Evolutionary conservation across 2,888 invertebrate species (phyloP).

Genomic region (Torymus auratus): DNA sequence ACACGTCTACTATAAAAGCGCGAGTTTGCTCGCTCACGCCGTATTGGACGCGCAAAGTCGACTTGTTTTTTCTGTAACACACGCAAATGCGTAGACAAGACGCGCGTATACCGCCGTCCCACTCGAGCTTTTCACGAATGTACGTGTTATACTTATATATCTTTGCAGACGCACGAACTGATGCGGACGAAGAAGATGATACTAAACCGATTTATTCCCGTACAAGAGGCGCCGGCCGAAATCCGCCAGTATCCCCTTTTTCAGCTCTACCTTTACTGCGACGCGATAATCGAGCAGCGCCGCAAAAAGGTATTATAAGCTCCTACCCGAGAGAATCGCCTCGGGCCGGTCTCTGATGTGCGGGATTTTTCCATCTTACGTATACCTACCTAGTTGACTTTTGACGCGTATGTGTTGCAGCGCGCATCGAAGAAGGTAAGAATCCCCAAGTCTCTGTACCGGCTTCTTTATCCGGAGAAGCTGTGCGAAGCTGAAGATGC

Average conservation of each 20-base stretch:
- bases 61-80: too few species aligned
- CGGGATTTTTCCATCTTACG: too few species aligned
- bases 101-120: too few species aligned
- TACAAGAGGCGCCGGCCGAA: conserved; percentile 83
- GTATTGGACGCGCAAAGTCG: too few species aligned
- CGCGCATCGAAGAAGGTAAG: conserved; percentile 62
- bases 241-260: conserved; percentile 84
- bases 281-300: conserved; percentile 66
- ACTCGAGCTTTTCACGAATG: too few species aligned
- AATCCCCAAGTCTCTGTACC: conserved; percentile 64
- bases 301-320: conserved; percentile 63
- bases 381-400: too few species aligned
- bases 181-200: conserved; percentile 84
- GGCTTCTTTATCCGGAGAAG: conserved; percentile 65
- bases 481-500: conserved; percentile 51
- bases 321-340: neutral
- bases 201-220: conserved; percentile 82
- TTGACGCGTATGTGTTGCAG: conserved; percentile 45
- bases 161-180: conserved; percentile 80
- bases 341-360: neutral
- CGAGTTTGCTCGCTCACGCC: too few species aligned
- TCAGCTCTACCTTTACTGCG: conserved; percentile 73
- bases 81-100: too few species aligned
- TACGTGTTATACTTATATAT: neutral
- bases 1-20: too few species aligned